Conservation (phyloP, 2,888 invertebrate genomes). For the Pelosia muscerda region DNA sequence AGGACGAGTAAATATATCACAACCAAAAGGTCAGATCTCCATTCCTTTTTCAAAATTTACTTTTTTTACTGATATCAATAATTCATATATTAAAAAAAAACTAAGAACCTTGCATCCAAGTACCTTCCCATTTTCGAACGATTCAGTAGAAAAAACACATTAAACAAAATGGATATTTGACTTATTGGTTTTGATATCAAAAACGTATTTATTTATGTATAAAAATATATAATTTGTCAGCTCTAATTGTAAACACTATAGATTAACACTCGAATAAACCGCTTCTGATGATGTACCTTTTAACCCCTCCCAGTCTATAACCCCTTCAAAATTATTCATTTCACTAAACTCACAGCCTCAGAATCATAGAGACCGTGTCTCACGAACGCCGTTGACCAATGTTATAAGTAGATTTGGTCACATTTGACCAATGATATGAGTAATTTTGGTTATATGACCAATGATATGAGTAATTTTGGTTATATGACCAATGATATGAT, state of each 20-base stretch:
- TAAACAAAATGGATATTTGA: background rate
- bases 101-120: background rate
- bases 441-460: background rate
- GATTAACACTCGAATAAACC: constrained; percentile 46
- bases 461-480: background rate
- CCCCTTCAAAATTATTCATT: constrained; percentile 29
- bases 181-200: constrained; percentile 20
- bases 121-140: background rate
- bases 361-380: background rate
- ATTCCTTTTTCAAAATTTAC: constrained; percentile 5
- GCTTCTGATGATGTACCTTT: constrained; percentile 47
- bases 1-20: constrained; percentile 71
- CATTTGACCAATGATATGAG: background rate
- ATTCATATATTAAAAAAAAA: constrained; percentile 1
- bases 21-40: background rate
- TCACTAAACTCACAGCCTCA: constrained; percentile 20
- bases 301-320: constrained; percentile 28
- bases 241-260: constrained; percentile 53
- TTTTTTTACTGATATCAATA: background rate
- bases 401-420: background rate
- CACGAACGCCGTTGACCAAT: background rate
- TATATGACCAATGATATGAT: background rate
- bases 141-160: constrained; percentile 58
- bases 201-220: constrained; percentile 64
- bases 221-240: constrained; percentile 44